A percentile compares a stretch with the other conserved stretches of the same genome.
Conservation (phyloP, 2,113 vertebrate genomes). For the Dasyurus viverrinus region DNA sequence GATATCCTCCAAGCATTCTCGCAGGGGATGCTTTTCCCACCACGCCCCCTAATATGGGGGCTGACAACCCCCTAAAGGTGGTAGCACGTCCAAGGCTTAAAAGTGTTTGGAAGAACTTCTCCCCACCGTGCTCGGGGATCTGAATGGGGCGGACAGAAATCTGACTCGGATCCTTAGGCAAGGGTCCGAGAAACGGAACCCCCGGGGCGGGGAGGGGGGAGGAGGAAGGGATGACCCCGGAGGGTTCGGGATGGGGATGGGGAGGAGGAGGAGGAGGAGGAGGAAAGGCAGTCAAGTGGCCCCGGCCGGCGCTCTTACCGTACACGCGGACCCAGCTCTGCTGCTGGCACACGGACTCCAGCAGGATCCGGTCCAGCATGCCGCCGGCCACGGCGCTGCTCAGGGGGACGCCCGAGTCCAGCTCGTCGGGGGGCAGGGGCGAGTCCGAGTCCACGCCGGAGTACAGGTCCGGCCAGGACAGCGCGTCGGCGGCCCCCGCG, state of each 20-base stretch:
- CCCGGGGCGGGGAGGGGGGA: no score
- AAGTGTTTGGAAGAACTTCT: conserved; percentile 5
- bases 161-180: neutral
- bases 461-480: conserved; percentile 82
- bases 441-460: conserved; percentile 85
- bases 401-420: conserved; percentile 83
- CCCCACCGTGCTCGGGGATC: conserved; percentile 19
- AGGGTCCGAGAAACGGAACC: neutral
- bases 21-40: neutral
- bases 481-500: conserved; percentile 78
- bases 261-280: neutral
- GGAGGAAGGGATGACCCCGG: neutral
- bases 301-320: conserved; percentile 84
- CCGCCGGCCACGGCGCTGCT: conserved; percentile 79
- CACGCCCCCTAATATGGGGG: neutral
- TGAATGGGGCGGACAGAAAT: conserved; percentile 13
- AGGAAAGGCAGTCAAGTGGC: neutral
- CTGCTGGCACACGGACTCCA: conserved; percentile 92
- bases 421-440: conserved; percentile 84
- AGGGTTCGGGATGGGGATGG: neutral
- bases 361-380: conserved; percentile 89
- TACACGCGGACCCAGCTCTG: conserved; percentile 95
- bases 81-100: neutral
- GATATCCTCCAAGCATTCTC: neutral
- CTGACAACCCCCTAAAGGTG: conserved; percentile 23